phyloP scores from a whole-genome alignment of 2,888 invertebrate species.

The Cantharis flavilabris region DNA sequence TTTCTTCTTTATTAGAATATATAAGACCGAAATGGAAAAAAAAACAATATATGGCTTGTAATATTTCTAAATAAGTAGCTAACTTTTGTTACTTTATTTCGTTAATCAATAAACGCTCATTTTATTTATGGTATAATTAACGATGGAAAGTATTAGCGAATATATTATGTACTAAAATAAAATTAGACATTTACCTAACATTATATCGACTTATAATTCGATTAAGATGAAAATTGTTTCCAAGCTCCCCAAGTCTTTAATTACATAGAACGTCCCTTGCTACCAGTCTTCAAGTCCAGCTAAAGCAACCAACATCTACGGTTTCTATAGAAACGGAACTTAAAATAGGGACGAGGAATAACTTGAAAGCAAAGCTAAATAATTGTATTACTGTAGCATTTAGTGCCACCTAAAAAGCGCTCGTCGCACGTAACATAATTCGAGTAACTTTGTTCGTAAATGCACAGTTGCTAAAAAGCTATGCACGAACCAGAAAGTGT shows the following conservation, averaged over 20 bases:
- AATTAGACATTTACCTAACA: conserved; percentile 10
- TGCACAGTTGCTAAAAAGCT: neutral
- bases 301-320: conserved; percentile 19
- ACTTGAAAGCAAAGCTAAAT: conserved; percentile 34
- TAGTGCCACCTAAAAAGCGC: conserved; percentile 29
- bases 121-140: neutral
- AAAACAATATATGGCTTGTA: neutral
- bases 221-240: conserved; percentile 15
- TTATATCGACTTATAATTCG: conserved; percentile 18
- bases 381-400: conserved; percentile 37
- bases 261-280: conserved; percentile 16
- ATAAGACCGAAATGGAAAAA: neutral
- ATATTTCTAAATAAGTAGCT: no score
- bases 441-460: conserved; percentile 12
- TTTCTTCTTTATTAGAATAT: neutral
- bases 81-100: neutral
- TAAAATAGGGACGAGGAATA: conserved; percentile 32
- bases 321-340: conserved; percentile 32
- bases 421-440: conserved; percentile 33
- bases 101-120: neutral
- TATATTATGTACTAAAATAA: neutral
- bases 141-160: neutral
- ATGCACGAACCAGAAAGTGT: neutral
- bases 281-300: conserved; percentile 28
- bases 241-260: conserved; percentile 17